These are phyloP conservation scores for Brachylomia viminalis DNA, from an alignment of 2,888 invertebrate genomes.

Conservation along the genomic window DNA sequence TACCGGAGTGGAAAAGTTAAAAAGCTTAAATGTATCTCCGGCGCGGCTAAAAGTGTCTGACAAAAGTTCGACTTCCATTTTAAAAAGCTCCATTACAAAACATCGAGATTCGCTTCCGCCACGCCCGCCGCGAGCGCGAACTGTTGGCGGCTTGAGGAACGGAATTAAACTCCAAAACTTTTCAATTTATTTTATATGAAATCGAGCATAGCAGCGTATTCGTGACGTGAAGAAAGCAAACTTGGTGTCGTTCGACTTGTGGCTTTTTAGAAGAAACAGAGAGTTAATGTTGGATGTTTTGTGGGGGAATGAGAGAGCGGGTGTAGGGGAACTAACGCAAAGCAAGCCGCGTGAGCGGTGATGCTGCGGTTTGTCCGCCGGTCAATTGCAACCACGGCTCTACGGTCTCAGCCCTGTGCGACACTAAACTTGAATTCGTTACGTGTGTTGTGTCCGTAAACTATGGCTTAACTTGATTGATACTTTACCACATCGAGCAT, in stretches of 20 bases:
- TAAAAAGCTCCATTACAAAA: constrained; percentile 91
- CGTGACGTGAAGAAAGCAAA: constrained; percentile 74
- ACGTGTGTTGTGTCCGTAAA: constrained; percentile 80
- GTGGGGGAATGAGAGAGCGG: constrained; percentile 24
- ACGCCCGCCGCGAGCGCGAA: constrained; percentile 84
- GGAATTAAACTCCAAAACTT: constrained; percentile 88
- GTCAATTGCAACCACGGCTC: constrained; percentile 73
- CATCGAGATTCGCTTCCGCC: constrained; percentile 90
- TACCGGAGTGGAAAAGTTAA: constrained; percentile 91
- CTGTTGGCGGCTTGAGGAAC: constrained; percentile 83
- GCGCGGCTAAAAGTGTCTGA: constrained; percentile 91
- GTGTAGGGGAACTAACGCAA: constrained; percentile 20
- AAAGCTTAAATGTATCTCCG: constrained; percentile 91
- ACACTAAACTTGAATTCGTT: constrained; percentile 88
- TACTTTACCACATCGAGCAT: constrained; percentile 49
- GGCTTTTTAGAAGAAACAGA: constrained; percentile 51
- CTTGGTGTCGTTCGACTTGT: constrained; percentile 65
- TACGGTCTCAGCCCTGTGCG: constrained; percentile 78
- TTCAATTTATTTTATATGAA: constrained; percentile 88
- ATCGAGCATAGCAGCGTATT: constrained; percentile 80
- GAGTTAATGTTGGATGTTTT: constrained; percentile 48
- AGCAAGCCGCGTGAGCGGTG: constrained; percentile 42
- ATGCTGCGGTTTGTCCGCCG: constrained; percentile 66
- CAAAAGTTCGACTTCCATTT: constrained; percentile 91
- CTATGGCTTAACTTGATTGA: constrained; percentile 67